Base-by-base conservation (phyloP, 2,888 invertebrate genomes). In the Ophion obscuratus region DNA sequence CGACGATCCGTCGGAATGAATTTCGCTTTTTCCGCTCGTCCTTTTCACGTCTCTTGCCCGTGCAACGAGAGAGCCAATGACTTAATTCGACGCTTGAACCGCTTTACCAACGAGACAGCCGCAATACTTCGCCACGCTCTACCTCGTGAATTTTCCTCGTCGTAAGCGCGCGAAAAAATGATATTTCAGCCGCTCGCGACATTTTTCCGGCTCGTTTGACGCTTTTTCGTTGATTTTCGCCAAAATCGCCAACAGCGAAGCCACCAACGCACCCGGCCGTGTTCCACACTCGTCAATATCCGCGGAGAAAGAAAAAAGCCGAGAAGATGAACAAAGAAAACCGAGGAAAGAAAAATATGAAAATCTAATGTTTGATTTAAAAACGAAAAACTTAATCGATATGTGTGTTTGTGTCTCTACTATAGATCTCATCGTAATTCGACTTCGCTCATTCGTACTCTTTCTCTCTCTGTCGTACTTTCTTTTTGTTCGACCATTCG, bases 391-490 rank as follows among this genome's bases (percentile, higher is more conserved):
- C 87, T 84, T 81, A 88, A 90, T 88, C 89, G 89, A 91, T 90
- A 90, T 91, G 90, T 47, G 47, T 47, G 14, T 47, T 11, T 47
- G 14, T 47, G 53, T 53, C 17, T 53, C 53, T 53, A 91, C 90
- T 90, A 89, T 91, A 91, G 88, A 91, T 89, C 78, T 87, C 89
- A 88, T 88, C 76, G 64, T 87, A 75, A 81, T 81, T 86, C 85
- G 87, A 81, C 87, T 75, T 88, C 73, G 88, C 85, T 88, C 84
- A 85, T 79, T 83, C 84, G 76, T 79, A 85, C 84, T 77, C 85
- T 88, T 87, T 88, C 90, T 88, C 86, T 82, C 85, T 87, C 86
- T 87, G 68, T 81, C 79, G 70, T 77, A 82, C 75, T 83, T 70
- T 62, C 59, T 76, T 64, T 61, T 76, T 84, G 80, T 83, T 71